Evolutionary conservation across 2,113 vertebrate genomes (phyloP), one percentile per base, ranked within the genome.

Genomic region (Numida meleagris): DNA sequence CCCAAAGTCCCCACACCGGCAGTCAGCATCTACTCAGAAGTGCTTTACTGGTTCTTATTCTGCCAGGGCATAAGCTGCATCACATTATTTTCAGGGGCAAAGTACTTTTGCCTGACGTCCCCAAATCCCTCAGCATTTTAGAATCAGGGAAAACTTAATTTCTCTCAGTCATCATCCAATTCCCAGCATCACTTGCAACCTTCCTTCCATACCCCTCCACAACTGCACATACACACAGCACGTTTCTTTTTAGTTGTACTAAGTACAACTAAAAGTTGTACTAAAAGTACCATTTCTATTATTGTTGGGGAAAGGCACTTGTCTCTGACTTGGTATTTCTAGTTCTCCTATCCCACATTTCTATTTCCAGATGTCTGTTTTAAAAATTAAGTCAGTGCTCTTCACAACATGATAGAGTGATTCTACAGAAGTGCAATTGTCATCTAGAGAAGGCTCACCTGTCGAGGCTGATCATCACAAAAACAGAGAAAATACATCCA

Each of bases 341-440:
- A 25, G 66, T 93, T 90, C 63, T 93, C 86, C 55, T 85, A 65
- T 87, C 46, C 58, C 68, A 85, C 33, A 50, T 77, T 84, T 90
- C 83, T 90, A 83, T 74, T 81, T 86, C 36, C 24, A 84, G 50
- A 36, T 83, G 33, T 92, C 94, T 95, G 76, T 58, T 90, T 94
- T 45, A 90, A 88, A 93, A 93, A 86, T 83, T 62, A 88, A 66
- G 46, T 21, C 50, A 50, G 8, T 42, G 36, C 42, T 88, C 48
- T 80, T 93, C 83, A 88, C 68, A 81, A 66, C 74, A 31, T 81
- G 73, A 86, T 68, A 94, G 42, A 43, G 29, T 48, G 66, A 51
- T 29, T 31, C n/a, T 25, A 66, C 10, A 76, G 51, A 93, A 85
- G 18, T 38, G 16, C 55, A 46, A 1, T 62, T 21, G 5, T 78